Base-by-base conservation (phyloP, 2,888 invertebrate genomes). In the Hypomecis punctinalis region DNA sequence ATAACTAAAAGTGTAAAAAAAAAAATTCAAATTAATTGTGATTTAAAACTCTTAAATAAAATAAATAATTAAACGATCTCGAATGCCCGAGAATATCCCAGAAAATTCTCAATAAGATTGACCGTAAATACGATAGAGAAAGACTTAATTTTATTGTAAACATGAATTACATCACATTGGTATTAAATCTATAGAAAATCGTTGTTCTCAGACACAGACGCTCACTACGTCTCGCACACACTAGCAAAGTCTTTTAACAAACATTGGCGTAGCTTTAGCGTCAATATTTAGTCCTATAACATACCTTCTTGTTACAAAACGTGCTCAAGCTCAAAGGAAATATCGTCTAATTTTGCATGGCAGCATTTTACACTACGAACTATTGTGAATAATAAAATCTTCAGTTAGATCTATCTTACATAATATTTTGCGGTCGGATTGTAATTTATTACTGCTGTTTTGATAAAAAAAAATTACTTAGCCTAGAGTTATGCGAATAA, bases 81-180 rank as follows among this genome's bases (percentile, higher is more conserved):
- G 23, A 23, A 3, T 23, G 23, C 23, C 23, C 23, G 23, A 23
- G 23, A 23, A 23, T 23, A 23, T 23, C 23, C 23, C 23, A 23
- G 23, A 23, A 23, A n/a, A n/a, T n/a, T n/a, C n/a, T n/a, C n/a
- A n/a, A n/a, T n/a, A n/a, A 23, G 23, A 23, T 23, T 2, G 23
- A 23, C 23, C 42, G 43, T 53, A 57, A 10, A 63, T 42, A 46
- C 11, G 40, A 35, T 40, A 63, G 35, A 35, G n/a, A 54, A 54
- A 56, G 36, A 40, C 57, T 63, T 63, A 55, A 46, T 56, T 48
- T 43, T 54, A 66, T 56, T 48, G 47, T 54, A 66, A 61, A 68
- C 43, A 69, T 56, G 45, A 67, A 67, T 62, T 56, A 71, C 69
- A 69, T 71, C 68, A 69, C 66, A 64, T 49, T 52, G 54, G 57